Conservation (phyloP, 1,140 invertebrate genomes). For the Platorchestia sp. region DNA sequence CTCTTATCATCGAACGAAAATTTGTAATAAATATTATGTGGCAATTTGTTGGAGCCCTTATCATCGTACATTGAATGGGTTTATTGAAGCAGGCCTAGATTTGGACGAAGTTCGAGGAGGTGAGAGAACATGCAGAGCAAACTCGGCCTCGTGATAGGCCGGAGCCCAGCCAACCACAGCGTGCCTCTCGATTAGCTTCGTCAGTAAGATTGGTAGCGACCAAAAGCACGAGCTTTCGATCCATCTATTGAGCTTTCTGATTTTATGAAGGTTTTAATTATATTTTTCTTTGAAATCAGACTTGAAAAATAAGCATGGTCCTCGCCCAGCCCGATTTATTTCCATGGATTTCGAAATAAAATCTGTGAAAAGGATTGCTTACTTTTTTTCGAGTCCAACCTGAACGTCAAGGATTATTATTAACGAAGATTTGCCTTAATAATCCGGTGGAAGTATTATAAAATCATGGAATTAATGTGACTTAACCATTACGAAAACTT, state of each 20-base stretch:
- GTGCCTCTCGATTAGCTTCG: conserved; percentile 17
- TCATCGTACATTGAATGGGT: neutral
- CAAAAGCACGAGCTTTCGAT: conserved; percentile 30
- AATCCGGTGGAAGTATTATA: neutral
- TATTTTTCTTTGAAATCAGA: neutral
- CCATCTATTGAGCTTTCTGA: conserved; percentile 16
- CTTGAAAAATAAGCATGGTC: neutral
- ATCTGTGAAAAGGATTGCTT: neutral
- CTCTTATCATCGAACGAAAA: too few species aligned
- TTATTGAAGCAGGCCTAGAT: neutral
- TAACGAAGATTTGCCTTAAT: neutral
- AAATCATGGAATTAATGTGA: neutral
- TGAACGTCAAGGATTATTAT: neutral
- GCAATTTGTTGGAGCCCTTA: neutral
- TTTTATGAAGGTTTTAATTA: neutral
- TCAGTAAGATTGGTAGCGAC: conserved; percentile 16
- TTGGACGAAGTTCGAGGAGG: neutral
- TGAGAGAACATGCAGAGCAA: neutral
- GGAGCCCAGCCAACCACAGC: neutral
- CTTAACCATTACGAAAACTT: neutral
- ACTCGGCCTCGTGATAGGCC: neutral
- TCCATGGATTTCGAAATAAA: neutral
- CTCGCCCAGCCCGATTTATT: neutral
- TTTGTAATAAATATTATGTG: neutral
- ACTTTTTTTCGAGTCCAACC: neutral